Percentiles rank a stretch among this genome's conserved stretches.
phyloP scores from a whole-genome alignment of 2,113 vertebrate genomes.

The Typhlomys cinereus region DNA sequence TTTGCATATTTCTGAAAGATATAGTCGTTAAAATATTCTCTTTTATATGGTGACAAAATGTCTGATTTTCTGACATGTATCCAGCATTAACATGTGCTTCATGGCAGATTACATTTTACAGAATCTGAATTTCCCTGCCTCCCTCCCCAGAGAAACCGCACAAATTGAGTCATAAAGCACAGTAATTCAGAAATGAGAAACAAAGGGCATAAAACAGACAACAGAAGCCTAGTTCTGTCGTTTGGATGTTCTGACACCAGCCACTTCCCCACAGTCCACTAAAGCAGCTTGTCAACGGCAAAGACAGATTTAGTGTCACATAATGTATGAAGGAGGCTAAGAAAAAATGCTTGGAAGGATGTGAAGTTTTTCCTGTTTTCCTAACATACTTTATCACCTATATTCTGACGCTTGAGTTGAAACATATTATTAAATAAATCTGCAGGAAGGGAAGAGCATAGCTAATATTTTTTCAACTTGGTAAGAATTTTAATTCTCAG shows the following conservation, averaged over 20 bases:
- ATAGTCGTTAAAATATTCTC: constrained; percentile 44
- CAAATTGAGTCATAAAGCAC: constrained; percentile 60
- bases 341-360: constrained; percentile 29
- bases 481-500: not conserved
- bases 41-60: constrained; percentile 21
- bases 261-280: not conserved
- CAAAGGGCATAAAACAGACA: constrained; percentile 22
- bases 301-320: not conserved
- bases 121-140: constrained; percentile 17
- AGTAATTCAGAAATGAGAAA: constrained; percentile 45
- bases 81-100: constrained; percentile 25
- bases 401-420: not conserved
- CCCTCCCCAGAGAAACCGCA: constrained; percentile 23
- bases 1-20: constrained; percentile 48
- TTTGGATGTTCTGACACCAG: constrained; percentile 50
- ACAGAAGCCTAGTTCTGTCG: constrained; percentile 2
- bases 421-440: constrained; percentile 26
- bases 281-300: not conserved
- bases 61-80: constrained; percentile 29
- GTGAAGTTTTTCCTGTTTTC: constrained; percentile 50
- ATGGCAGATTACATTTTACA: constrained; percentile 3
- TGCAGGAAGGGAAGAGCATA: not conserved
- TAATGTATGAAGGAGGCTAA: not conserved
- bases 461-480: not conserved
- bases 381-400: not conserved